Base-by-base conservation (phyloP, 2,888 invertebrate species). In the Lasiommata megera region DNA sequence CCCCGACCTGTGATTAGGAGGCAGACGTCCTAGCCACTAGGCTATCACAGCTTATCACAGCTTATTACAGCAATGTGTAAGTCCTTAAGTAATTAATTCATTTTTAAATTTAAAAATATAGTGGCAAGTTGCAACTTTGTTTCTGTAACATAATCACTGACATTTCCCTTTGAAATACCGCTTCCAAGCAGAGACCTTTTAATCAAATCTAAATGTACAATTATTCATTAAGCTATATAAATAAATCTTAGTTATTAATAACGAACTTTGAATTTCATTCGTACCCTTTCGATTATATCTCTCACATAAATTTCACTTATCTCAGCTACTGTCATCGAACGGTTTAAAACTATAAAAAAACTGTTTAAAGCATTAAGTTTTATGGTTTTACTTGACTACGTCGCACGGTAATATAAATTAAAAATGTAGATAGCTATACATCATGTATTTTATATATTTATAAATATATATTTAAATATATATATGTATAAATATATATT, bases 281-380 rank as follows among this genome's bases (percentile, higher is more conserved):
- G 34, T 17, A 17, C 8, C 18, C 7, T 7, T 23, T n/a, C 31
- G 47, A 34, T 34, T 47, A 47, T 34, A 47, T 47, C 47, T 7
- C 5, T 9, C 5, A 34, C 47, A 47, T 47, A 47, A 47, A 47
- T 47, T 48, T 37, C 23, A 37, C 18, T 48, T 48, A 48, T 48
- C 48, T 48, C 36, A 11, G n/a, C 23, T 36, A 12, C 51, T 29
- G 38, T 51, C 40, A 9, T 40, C 51, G 29, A 29, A 23, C 16
- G 29, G 29, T 51, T 40, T 28, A n/a, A 29, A 40, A 51, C 38
- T 28, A 40, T 7, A 29, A 47, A 57, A 51, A 57, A 52, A 56
- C 43, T 31, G 48, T 36, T 51, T 36, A 34, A 38, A 34, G 18
- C 36, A 18, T 34, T 17, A 46, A 5, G n/a, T 53, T 48, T 43